Evolutionary conservation across 92 coral and sea anemone species (phyloP), one percentile per base, ranked within the genome.

Genomic region (Bergia puertoricense): DNA sequence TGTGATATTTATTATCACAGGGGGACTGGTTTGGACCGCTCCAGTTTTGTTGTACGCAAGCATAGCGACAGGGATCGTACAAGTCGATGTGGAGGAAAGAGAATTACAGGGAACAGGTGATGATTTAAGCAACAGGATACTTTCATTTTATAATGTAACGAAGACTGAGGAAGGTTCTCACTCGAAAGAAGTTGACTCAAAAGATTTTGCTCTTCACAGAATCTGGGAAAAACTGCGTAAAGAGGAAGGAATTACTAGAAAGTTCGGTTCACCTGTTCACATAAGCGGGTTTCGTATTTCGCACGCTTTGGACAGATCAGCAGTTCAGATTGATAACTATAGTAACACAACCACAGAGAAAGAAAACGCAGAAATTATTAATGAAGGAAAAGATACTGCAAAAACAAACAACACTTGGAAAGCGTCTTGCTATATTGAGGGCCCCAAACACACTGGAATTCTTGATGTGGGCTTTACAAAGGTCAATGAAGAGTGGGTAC

Each of bases 241-340:
- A 11, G 99, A 96, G 69, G 97, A 95, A 77, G 93, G 94, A 45
- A 74, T 96, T 22, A 68, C 89, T 67, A 91, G 89, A 41, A 92
- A 90, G 72, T 96, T 96, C 89, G 99, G 99, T 1, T 71, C 93
- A 23, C 95, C 98, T 65, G 96, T 96, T 45, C 81, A 85, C 20
- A 75, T 95, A 50, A 90, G 93, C 86, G 99, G 99, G 1, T 93
- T 85, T 79, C 94, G 89, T 40, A 90, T 92, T 62, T 91, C 84
- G 16, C 73, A 88, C 14, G 82, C 62, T 18, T 74, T 51, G 46
- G 88, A 86, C 36, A 82, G 22, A 41, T 65, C 77, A 48, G 73
- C 89, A 11, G 30, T 37, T 40, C 80, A 83, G 22, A 57, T 46
- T 20, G 77, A 69, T 6, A 39, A 9, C 50, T 85, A 50, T 48